Evolutionary conservation across 2,888 invertebrate genomes (phyloP), one percentile per base, ranked within the genome.

Genomic region (Lepidocyrtinus sp.): DNA sequence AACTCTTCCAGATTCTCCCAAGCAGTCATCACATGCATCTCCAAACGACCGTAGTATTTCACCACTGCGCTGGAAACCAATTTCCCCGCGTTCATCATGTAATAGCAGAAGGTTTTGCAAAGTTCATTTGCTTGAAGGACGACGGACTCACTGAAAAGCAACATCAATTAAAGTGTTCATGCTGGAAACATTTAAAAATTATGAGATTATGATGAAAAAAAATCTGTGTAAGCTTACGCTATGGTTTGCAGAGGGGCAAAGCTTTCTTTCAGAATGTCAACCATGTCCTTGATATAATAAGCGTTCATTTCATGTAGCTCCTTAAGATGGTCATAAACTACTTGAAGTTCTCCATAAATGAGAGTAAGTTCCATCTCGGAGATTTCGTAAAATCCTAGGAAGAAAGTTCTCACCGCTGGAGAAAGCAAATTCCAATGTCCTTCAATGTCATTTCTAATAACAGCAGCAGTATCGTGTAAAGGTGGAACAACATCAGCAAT

Each of bases 281-380:
- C 68, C 22, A 87, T 77, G 63, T 86, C 86, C 45, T 84, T 82
- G n/a, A 87, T 36, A 64, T 86, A 87, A 71, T 87, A 87, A 2
- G 85, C 86, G 71, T 88, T 87, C 15, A 77, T 80, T 7, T 80
- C 46, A 75, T 87, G 87, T 81, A 87, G 78, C 5, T 81, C 72
- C 26, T 63, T 75, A 17, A 85, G 15, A 21, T 83, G 69, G 7
- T 75, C 62, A 5, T 74, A 67, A 19, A 86, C 67, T 9, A 73
- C 75, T 22, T 67, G 64, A 46, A 87, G 74, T 69, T 88, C 87
- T 5, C 82, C 64, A 7, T 63, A 25, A 19, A 87, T 73, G n/a
- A 50, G 1, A 2, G 55, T 76, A 3, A 72, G 19, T 65, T 82
- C 82, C n/a, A n/a, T 22, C 3, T 36, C 75, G 1, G 75, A 68